Evolutionary conservation across 2,888 invertebrate genomes (phyloP).

Genomic region (Lymantria monacha): DNA sequence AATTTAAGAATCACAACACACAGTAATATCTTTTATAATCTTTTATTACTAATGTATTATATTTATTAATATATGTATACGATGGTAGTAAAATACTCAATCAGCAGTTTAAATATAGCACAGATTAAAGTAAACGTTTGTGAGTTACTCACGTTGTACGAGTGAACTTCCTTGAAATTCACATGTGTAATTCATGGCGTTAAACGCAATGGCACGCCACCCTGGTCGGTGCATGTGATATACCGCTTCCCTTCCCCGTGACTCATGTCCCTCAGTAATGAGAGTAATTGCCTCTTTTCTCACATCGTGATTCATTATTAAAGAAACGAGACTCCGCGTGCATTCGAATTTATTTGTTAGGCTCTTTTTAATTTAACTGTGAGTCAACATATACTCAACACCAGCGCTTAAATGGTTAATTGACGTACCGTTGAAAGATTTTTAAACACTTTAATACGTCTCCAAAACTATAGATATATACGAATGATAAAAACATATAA

Average conservation of each 20-base stretch:
- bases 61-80: no score
- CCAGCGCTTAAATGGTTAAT: slow-evolving; percentile 49
- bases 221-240: slow-evolving; percentile 33
- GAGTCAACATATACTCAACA: slow-evolving; percentile 54
- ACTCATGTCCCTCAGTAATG: slow-evolving; percentile 67
- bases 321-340: slow-evolving; percentile 55
- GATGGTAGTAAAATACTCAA: neutral
- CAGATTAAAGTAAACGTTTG: slow-evolving; percentile 5
- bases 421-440: slow-evolving; percentile 39
- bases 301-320: slow-evolving; percentile 75
- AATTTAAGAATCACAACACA: no score
- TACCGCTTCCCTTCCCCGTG: slow-evolving; percentile 53
- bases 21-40: no score
- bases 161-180: slow-evolving; percentile 27
- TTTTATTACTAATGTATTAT: no score
- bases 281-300: slow-evolving; percentile 76
- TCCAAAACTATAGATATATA: no score
- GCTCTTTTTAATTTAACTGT: slow-evolving; percentile 65
- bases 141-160: slow-evolving; percentile 1
- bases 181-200: slow-evolving; percentile 31
- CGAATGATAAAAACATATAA: no score
- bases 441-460: slow-evolving; percentile 26
- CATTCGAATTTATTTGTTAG: slow-evolving; percentile 64
- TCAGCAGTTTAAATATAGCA: neutral
- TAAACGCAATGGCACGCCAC: slow-evolving; percentile 25